These are phyloP conservation scores for Pristis pectinata DNA, from an alignment of 2,797 vertebrate genomes.

Conservation along the genomic window DNA sequence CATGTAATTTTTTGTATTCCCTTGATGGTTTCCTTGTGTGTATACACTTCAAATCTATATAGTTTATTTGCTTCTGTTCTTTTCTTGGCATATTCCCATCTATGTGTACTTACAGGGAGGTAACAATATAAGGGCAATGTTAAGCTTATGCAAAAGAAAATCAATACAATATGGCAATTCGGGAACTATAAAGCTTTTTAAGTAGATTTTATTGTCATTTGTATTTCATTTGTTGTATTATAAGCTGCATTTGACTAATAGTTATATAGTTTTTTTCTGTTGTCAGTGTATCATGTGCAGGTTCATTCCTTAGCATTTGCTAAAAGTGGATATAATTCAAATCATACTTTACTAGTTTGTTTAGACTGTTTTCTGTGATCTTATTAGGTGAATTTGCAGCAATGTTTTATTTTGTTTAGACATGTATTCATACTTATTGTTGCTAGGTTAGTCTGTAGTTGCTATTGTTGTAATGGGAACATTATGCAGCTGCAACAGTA, in stretches of 20 bases:
- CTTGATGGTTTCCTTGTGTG: background rate
- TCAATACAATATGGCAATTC: background rate
- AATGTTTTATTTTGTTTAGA: background rate
- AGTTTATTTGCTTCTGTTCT: background rate
- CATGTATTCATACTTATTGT: slow-evolving; percentile 18
- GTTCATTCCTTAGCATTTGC: background rate
- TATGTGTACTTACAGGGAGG: background rate
- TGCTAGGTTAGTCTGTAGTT: background rate
- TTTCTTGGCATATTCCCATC: background rate
- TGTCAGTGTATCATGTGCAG: background rate
- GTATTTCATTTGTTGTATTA: background rate
- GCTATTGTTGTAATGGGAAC: background rate
- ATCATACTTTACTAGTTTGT: background rate
- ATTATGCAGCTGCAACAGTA: background rate
- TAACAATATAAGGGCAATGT: background rate
- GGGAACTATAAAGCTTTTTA: background rate
- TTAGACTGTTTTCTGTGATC: background rate
- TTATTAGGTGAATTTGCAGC: background rate
- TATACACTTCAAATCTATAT: background rate
- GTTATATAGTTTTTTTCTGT: background rate
- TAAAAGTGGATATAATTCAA: background rate
- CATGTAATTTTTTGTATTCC: background rate
- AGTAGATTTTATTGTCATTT: background rate
- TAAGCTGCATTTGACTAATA: background rate
- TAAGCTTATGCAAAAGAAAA: background rate